Percentiles rank a stretch among this genome's conserved stretches.
Evolutionary conservation across 2,113 vertebrate genomes (phyloP).

Genomic region (Hemiprocne comata): DNA sequence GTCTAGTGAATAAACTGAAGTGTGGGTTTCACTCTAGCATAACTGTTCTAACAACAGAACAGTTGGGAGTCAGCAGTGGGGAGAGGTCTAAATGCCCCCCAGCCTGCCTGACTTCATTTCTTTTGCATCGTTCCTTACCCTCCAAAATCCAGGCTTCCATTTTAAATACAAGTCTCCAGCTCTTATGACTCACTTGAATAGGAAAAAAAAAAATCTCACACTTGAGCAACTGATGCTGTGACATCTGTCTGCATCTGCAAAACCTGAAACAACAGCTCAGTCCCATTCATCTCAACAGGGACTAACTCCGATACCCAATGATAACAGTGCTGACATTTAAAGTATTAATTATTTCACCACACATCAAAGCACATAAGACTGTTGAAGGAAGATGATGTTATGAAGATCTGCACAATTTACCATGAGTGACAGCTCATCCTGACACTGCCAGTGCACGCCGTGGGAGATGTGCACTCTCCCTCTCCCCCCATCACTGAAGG

Average conservation of each 20-base stretch:
- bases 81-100: neutral
- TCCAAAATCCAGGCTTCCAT: neutral
- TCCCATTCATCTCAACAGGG: neutral
- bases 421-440: neutral
- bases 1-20: neutral
- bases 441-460: neutral
- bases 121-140: neutral
- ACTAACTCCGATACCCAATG: neutral
- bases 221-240: neutral
- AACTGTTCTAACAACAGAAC: neutral
- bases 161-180: neutral
- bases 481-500: neutral
- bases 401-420: neutral
- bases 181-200: neutral
- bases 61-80: neutral
- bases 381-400: neutral
- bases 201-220: neutral
- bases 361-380: neutral
- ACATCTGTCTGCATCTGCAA: neutral
- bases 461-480: neutral
- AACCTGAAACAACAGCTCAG: neutral
- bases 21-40: too few relatives aligned
- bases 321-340: neutral
- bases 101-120: neutral
- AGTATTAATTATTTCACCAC: neutral